A percentile compares a stretch with the other conserved stretches of the same genome.
These are phyloP conservation scores for Arrhopalites spinosus DNA, from an alignment of 2,888 invertebrate species.

Conservation along the genomic window DNA sequence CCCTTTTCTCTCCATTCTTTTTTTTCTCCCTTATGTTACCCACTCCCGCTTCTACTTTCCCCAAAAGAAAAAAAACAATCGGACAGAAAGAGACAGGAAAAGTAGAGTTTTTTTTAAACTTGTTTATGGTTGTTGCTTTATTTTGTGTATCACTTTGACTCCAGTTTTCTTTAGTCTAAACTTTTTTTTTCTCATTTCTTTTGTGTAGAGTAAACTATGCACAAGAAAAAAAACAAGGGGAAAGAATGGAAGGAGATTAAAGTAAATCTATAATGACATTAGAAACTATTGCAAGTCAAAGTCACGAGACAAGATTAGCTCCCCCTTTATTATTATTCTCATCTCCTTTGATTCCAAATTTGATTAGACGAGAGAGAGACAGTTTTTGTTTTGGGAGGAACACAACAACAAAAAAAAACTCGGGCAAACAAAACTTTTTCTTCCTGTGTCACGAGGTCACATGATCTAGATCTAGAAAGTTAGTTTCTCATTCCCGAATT, in stretches of 20 bases:
- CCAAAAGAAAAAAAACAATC: constrained; percentile 5
- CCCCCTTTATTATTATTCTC: neutral
- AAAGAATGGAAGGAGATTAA: neutral
- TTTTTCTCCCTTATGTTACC: neutral
- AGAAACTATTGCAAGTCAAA: constrained; percentile 25
- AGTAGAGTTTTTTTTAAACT: neutral
- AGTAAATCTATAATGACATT: constrained; percentile 5
- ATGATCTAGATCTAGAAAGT: too few species aligned
- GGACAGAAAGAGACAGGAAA: neutral
- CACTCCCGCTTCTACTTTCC: neutral
- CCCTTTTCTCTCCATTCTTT: neutral
- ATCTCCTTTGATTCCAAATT: too few species aligned
- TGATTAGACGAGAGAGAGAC: too few species aligned
- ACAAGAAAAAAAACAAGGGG: too few species aligned
- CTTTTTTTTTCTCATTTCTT: neutral
- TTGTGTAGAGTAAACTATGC: neutral
- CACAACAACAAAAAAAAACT: neutral
- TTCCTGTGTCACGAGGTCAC: too few species aligned
- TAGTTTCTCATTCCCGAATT: neutral
- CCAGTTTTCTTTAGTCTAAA: neutral
- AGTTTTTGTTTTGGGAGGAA: neutral
- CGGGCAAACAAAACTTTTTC: neutral
- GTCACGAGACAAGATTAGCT: neutral
- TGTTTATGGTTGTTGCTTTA: constrained; percentile 5
- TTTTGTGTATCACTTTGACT: constrained; percentile 5